Evolutionary conservation across 2,888 invertebrate species (phyloP), one percentile per base, ranked within the genome.

Genomic region (Carcina quercana): DNA sequence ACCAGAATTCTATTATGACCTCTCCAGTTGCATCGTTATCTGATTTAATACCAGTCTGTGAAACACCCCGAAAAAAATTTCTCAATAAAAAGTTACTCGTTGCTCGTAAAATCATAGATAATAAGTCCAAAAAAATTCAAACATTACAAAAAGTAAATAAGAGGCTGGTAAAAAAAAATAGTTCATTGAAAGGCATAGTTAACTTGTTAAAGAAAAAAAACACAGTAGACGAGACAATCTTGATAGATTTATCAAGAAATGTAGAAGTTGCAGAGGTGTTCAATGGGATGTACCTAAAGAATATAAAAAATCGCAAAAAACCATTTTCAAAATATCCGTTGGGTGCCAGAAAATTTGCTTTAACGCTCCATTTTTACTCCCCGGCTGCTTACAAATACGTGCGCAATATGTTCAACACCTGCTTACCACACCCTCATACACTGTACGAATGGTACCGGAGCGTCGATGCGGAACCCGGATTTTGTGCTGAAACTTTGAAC

Each of bases 401-500:
- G 3, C 25, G 34, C 6, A 26, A 30, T 30, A 30, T 21, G 5
- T 35, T 30, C 14, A 7, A 35, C 26, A 30, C 13, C 5, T 30
- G 27, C 15, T 27, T 35, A 20, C 34, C 34, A 5, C 34, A 35
- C 15, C 27, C 30, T 15, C 17, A 21, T 15, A 35, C 34, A 8
- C 11, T 35, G 17, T 14, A 8, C 8, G 13, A 35, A 14, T 35
- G 34, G 30, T 35, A 35, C 22, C 7, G 15, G 15, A 30, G 22
- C 22, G 22, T 35, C 8, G 22, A 30, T 22, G 34, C 26, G 7
- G 22, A 35, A 27, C 30, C 34, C 5, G 34, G 34, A 15, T 35
- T 27, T 21, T 20, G 20, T 17, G 15, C 26, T n/a, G 34, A 35
- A 26, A 15, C 34, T 21, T 30, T 30, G 7, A 11, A 6, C 12